Base-by-base conservation (phyloP, 2,113 vertebrate species). In the Cavia aperea region DNA sequence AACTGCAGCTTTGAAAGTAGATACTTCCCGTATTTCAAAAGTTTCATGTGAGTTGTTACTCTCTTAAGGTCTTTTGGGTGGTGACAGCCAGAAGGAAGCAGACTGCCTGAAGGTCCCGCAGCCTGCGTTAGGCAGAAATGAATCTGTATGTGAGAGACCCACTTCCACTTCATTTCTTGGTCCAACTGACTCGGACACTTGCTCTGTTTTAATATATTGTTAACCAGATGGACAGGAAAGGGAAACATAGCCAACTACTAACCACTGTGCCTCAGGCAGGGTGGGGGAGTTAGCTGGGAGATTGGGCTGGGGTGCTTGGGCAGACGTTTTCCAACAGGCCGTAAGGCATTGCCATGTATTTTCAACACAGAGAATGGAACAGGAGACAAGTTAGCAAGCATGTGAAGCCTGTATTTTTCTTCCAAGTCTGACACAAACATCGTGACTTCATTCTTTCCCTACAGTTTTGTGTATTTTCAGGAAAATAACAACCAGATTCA, bases 401-500 rank as follows among this genome's bases (percentile, higher is more conserved):
- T 14, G 18, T 18, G 77, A 91, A 92, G 6, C 36, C 56, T 51
- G 26, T 31, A 36, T 84, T 7, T 0, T 84, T 85, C 93, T 78
- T 49, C 58, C 15, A 26, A 54, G 43, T 62, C 81, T 94, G 39
- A 82, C 56, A 70, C 43, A 78, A 93, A 91, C 14, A 56, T 75
- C 66, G 75, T 54, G 43, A 58, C 92, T 94, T 83, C 29, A 63
- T 66, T 11, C 60, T 75, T 56, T 33, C 65, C 18, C 54, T 88
- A 12, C 7, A 85, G 26, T 86, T 43, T 10, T 72, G 16, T 72
- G 36, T 43, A 88, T 33, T 93, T 92, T 43, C 54, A 65, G 63
- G 66, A 94, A 93, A 95, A 90, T 43, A 39, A 73, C 33, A 83
- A 3, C 33, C 14, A 77, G 6, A 93, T 84, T 72, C 46, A 92